These are phyloP conservation scores for Pocillopora verrucosa DNA, from an alignment of 64 coral and sea anemone species.

Conservation along the genomic window DNA sequence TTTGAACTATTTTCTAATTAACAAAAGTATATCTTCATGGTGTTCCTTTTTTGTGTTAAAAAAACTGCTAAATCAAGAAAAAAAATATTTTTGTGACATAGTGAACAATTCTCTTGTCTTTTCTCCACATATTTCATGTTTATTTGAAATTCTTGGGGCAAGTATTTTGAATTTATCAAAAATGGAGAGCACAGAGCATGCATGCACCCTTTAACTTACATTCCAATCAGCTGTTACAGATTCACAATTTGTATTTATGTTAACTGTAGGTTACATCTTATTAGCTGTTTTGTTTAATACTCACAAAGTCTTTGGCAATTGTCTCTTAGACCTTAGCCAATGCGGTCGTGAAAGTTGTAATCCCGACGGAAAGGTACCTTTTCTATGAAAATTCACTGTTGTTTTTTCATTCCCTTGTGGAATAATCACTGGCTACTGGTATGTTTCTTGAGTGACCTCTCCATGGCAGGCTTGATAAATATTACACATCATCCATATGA, in stretches of 20 bases:
- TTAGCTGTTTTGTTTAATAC: slow-evolving; percentile 72
- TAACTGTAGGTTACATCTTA: slow-evolving; percentile 17
- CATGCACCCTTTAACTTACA: neutral
- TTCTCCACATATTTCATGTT: too few species aligned
- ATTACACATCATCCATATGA: neutral
- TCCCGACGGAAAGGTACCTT: slow-evolving; percentile 99
- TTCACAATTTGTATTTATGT: neutral
- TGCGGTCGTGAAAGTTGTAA: slow-evolving; percentile 99
- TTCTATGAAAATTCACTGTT: slow-evolving; percentile 49
- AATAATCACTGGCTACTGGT: slow-evolving; percentile 9
- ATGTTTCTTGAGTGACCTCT: slow-evolving; percentile 12
- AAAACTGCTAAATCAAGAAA: too few species aligned
- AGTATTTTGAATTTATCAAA: neutral
- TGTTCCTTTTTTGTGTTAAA: too few species aligned
- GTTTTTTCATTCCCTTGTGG: slow-evolving; percentile 40
- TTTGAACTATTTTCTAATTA: too few species aligned
- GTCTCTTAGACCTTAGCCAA: slow-evolving; percentile 99
- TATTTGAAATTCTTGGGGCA: too few species aligned
- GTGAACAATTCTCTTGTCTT: too few species aligned
- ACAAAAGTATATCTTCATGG: too few species aligned
- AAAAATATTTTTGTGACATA: too few species aligned
- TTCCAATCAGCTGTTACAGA: neutral
- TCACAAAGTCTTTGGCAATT: slow-evolving; percentile 99
- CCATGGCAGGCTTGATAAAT: neutral
- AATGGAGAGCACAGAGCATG: neutral